These are phyloP conservation scores for Puma concolor DNA, from an alignment of 2,113 vertebrate genomes.

Conservation along the genomic window DNA sequence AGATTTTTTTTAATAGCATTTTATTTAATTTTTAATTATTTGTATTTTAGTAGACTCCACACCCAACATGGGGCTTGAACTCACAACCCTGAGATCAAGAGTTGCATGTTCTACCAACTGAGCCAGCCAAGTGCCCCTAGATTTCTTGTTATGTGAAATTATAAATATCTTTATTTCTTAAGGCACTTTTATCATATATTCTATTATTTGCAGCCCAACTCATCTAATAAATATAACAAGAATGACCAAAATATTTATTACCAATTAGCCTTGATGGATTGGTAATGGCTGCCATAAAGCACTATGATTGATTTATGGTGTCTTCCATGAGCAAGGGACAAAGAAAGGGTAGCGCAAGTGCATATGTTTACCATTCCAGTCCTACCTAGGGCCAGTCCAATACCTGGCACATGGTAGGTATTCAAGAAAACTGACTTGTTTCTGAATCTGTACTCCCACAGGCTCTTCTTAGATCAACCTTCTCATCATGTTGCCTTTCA, in stretches of 20 bases:
- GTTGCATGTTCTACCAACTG: background rate
- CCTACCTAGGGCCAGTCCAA: background rate
- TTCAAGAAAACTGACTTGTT: background rate
- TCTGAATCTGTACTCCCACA: background rate
- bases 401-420: background rate
- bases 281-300: background rate
- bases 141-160: background rate
- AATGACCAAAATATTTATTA: slow-evolving; percentile 14
- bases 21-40: background rate
- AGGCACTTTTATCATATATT: background rate
- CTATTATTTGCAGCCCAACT: slow-evolving; percentile 14
- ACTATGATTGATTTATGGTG: background rate
- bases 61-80: background rate
- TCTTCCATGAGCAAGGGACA: background rate
- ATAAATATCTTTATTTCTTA: background rate
- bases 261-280: background rate
- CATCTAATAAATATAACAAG: background rate
- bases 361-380: background rate
- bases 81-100: background rate
- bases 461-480: background rate
- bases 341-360: background rate
- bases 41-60: background rate
- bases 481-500: background rate
- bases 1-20: background rate
- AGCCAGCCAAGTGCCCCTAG: background rate